phyloP scores from a whole-genome alignment of 2,113 vertebrate species.

The Camelus dromedarius region DNA sequence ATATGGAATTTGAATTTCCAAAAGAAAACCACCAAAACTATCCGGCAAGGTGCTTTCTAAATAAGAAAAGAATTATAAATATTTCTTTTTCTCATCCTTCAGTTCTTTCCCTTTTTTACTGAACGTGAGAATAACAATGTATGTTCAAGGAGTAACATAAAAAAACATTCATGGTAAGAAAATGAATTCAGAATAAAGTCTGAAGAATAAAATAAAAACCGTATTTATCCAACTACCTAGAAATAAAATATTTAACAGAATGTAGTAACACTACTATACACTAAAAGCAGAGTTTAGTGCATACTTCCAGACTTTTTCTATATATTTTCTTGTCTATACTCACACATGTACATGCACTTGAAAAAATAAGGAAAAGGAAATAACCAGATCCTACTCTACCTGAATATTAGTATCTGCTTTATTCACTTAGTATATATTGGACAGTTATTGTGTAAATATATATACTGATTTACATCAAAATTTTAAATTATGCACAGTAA shows the following conservation, averaged over 20 bases:
- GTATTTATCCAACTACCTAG: slow-evolving; percentile 8
- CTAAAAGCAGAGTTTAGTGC: slow-evolving; percentile 2
- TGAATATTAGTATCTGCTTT: slow-evolving; percentile 21
- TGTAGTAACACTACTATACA: slow-evolving; percentile 20
- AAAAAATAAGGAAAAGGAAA: neutral
- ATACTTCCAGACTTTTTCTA: slow-evolving; percentile 15
- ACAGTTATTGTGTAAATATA: slow-evolving; percentile 16
- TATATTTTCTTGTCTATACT: slow-evolving; percentile 18
- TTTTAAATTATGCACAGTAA: slow-evolving; percentile 30
- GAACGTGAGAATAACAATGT: slow-evolving; percentile 2
- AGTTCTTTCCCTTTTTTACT: neutral
- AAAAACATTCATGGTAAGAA: slow-evolving; percentile 22
- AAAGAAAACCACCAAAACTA: slow-evolving; percentile 79
- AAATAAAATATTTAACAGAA: slow-evolving; percentile 37
- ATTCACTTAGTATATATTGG: neutral
- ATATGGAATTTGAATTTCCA: slow-evolving; percentile 91
- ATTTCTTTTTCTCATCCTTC: neutral
- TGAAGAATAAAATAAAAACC: slow-evolving; percentile 56
- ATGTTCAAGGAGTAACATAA: neutral
- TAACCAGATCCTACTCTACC: neutral
- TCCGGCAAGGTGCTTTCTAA: slow-evolving; percentile 73
- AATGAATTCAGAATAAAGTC: slow-evolving; percentile 47
- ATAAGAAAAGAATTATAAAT: slow-evolving; percentile 57
- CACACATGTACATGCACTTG: neutral
- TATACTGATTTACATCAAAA: slow-evolving; percentile 11